Base-by-base conservation (phyloP, 2,113 vertebrate species). In the Bettongia penicillata region DNA sequence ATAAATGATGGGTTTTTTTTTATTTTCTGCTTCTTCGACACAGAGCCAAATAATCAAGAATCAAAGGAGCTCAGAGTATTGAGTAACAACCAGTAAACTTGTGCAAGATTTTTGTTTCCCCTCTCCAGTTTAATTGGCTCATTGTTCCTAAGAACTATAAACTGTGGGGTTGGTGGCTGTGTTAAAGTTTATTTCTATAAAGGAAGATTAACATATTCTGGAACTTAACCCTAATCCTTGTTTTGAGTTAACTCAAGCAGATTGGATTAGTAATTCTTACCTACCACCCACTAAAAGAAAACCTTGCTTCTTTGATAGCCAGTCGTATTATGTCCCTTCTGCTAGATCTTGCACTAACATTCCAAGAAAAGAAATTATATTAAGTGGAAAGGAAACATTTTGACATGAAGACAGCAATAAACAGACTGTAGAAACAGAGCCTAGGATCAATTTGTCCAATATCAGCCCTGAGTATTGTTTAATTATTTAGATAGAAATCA, bases 191-290 rank as follows among this genome's bases (percentile, higher is more conserved):
- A 98, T 98, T 98, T 98, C 98, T 98, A 98, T 99, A 98, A 98
- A 98, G 98, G 98, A 98, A 99, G 99, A 99, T 99, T 99, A 99
- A 98, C 98, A 99, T 99, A 98, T 98, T 99, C 98, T 99, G 99
- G 99, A 99, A 99, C 98, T 99, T 98, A 99, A 99, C 98, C 99
- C 98, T 99, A 99, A 99, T 99, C 99, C 99, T 99, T 99, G 98
- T 99, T 99, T 99, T 99, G 98, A 99, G 98, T 99, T 99, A 99
- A 99, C 98, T 98, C 99, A 99, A 98, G 99, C 99, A 99, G 99
- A 99, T 98, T 99, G 99, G 99, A 99, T 99, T 99, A 99, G 99
- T 99, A 99, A 99, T 98, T 98, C 98, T 99, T 98, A 99, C 99
- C 99, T 98, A 99, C 98, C 99, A 99, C 98, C 99, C 99, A 99